These are phyloP conservation scores for Siniperca obscura DNA, from an alignment of 2,797 vertebrate species.

Conservation along the genomic window DNA sequence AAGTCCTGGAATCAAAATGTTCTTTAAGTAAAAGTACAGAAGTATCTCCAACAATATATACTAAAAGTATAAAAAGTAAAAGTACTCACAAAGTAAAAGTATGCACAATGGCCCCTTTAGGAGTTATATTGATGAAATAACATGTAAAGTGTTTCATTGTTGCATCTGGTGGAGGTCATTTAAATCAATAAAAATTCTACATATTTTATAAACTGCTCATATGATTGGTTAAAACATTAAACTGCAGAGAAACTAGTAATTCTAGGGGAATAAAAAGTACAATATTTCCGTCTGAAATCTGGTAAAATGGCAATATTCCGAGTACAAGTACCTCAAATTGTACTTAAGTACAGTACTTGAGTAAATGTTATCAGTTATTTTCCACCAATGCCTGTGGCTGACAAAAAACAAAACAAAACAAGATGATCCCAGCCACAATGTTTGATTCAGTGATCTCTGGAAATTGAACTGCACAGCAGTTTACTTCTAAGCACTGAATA, in stretches of 20 bases:
- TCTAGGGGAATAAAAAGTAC: background rate
- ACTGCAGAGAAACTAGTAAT: background rate
- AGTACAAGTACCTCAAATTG: background rate
- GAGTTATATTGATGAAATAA: background rate
- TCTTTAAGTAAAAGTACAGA: background rate
- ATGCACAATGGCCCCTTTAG: background rate
- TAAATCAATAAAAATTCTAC: background rate
- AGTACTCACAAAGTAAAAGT: background rate
- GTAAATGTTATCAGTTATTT: background rate
- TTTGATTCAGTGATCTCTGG: slow-evolving; percentile 23
- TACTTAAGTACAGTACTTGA: background rate
- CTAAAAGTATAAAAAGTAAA: background rate
- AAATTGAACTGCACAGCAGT: slow-evolving; percentile 22
- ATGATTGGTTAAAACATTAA: background rate
- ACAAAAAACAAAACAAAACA: background rate
- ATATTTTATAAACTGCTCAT: background rate
- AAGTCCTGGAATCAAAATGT: background rate
- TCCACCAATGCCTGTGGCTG: background rate
- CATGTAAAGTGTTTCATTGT: background rate
- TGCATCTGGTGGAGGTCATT: background rate
- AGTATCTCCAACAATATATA: background rate
- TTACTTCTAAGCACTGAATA: slow-evolving; percentile 18
- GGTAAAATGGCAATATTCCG: background rate
- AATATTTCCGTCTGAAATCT: background rate
- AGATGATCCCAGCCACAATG: background rate